A percentile compares a stretch with the other conserved stretches of the same genome.
Evolutionary conservation across 1,140 invertebrate species (phyloP).

Genomic region (Trypoxylus dichotomus): DNA sequence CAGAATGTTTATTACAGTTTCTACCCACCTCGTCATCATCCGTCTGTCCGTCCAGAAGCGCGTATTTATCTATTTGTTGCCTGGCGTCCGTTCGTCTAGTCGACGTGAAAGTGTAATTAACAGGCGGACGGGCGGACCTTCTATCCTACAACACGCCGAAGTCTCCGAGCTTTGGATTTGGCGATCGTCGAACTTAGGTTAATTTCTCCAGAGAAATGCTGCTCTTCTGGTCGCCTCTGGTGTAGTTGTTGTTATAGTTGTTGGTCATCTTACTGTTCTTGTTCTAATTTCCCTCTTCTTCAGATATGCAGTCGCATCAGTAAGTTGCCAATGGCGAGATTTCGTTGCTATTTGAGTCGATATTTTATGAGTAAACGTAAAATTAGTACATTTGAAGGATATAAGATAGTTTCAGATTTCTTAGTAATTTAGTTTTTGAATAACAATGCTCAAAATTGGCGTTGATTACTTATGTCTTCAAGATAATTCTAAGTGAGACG

Average conservation of each 20-base stretch:
- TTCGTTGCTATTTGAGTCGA: no score
- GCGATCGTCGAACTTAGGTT: not conserved
- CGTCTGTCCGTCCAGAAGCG: not conserved
- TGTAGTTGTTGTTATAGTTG: not conserved
- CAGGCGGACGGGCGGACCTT: not conserved
- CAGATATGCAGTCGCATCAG: no score
- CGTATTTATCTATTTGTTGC: not conserved
- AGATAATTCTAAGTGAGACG: no score
- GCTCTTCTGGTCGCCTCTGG: not conserved
- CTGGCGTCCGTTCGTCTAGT: no score
- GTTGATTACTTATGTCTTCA: no score
- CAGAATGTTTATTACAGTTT: constrained; percentile 9
- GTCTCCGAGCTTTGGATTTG: not conserved
- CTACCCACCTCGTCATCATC: not conserved
- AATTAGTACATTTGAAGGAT: no score
- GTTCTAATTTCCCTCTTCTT: not conserved
- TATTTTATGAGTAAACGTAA: no score
- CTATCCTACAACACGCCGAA: not conserved
- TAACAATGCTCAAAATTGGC: no score
- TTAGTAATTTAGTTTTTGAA: no score
- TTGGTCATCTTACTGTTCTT: not conserved
- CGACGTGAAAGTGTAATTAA: not conserved
- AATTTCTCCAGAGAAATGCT: not conserved
- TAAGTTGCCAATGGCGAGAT: no score
- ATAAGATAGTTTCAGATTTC: no score